These are phyloP conservation scores for Odontamblyopus lacepedii DNA, from an alignment of 2,797 vertebrate species.

Conservation along the genomic window DNA sequence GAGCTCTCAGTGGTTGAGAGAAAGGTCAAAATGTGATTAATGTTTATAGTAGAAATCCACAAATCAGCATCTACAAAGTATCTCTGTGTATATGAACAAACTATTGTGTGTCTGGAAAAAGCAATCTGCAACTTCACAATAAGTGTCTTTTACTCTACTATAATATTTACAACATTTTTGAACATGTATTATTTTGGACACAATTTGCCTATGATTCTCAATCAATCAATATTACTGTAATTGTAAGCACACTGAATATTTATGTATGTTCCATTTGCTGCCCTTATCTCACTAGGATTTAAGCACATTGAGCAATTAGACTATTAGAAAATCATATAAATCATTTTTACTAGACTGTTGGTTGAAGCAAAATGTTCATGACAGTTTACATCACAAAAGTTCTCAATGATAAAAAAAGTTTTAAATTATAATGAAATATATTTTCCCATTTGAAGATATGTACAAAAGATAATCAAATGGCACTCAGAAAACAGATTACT, in stretches of 20 bases:
- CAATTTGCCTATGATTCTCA: neutral
- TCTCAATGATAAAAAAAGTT: neutral
- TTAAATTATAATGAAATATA: neutral
- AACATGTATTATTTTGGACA: neutral
- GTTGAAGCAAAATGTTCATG: neutral
- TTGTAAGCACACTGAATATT: too few species aligned
- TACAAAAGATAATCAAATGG: neutral
- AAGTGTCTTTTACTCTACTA: neutral
- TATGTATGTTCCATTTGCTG: too few species aligned
- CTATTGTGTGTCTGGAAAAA: neutral
- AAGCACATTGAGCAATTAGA: too few species aligned
- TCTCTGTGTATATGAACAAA: neutral
- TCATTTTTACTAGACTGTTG: neutral
- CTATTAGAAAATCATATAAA: too few species aligned
- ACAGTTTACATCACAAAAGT: neutral
- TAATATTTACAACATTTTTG: neutral
- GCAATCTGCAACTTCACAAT: neutral
- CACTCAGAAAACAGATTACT: neutral
- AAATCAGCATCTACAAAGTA: slow-evolving; percentile 20
- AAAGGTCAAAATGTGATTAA: slow-evolving; percentile 68
- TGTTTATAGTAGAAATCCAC: slow-evolving; percentile 55
- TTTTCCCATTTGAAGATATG: neutral
- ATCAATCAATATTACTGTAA: too few species aligned
- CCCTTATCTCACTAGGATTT: too few species aligned
- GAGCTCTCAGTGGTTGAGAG: slow-evolving; percentile 65